Conservation (phyloP, 1,140 invertebrate genomes). For the Agrypnia vestita region DNA sequence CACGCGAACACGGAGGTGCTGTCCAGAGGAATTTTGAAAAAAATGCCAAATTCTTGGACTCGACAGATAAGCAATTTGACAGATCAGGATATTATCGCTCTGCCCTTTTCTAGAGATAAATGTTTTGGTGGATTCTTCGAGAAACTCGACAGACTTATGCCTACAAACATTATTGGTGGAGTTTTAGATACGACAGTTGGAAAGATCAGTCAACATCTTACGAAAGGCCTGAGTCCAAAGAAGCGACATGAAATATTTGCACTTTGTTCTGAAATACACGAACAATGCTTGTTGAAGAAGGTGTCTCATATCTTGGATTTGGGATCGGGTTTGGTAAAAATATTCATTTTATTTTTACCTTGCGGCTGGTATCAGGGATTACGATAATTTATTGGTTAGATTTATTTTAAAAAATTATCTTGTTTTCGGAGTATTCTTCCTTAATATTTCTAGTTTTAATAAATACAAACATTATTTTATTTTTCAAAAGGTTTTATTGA, state of each 20-base stretch:
- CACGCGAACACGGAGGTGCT: slow-evolving; percentile 80
- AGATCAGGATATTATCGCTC: slow-evolving; percentile 55
- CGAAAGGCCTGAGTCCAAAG: slow-evolving; percentile 73
- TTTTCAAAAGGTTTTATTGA: not conserved
- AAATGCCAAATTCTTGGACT: slow-evolving; percentile 74
- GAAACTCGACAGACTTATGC: slow-evolving; percentile 1
- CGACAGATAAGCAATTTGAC: slow-evolving; percentile 64
- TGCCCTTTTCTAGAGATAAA: not conserved
- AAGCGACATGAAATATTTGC: slow-evolving; percentile 81
- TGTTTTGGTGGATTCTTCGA: not conserved
- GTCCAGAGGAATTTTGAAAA: slow-evolving; percentile 71
- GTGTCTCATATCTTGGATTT: slow-evolving; percentile 82
- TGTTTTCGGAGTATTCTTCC: not conserved
- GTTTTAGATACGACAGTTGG: not conserved
- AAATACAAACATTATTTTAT: not conserved
- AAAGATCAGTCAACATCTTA: slow-evolving; percentile 6
- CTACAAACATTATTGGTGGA: not conserved
- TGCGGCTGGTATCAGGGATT: not conserved
- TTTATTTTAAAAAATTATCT: not conserved
- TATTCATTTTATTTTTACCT: slow-evolving; percentile 23
- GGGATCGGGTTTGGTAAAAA: slow-evolving; percentile 79
- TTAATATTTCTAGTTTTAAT: not conserved
- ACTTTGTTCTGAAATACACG: slow-evolving; percentile 75
- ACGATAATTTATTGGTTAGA: not conserved
- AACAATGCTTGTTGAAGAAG: slow-evolving; percentile 70